These are phyloP conservation scores for Trichomycterus rosablanca DNA, from an alignment of 2,113 vertebrate species.

Conservation along the genomic window DNA sequence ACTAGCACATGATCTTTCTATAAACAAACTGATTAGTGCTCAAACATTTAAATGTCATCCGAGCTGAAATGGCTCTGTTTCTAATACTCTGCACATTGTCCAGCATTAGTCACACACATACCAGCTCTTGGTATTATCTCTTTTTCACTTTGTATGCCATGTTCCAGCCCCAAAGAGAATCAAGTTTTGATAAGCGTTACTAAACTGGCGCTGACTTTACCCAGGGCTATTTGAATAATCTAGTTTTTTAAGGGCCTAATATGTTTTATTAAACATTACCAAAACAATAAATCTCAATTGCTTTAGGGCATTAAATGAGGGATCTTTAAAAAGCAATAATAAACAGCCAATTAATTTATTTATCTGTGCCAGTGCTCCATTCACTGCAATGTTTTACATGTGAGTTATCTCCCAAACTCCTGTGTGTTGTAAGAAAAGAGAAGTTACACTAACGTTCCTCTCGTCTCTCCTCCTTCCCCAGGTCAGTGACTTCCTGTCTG, in stretches of 20 bases:
- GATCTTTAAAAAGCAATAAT: too few species aligned
- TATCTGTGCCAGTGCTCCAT: too few species aligned
- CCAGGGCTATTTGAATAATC: conserved; percentile 23
- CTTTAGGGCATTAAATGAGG: too few species aligned
- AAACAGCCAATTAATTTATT: too few species aligned
- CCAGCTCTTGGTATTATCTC: too few species aligned
- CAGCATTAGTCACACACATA: conserved; percentile 1
- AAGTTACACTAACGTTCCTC: background rate
- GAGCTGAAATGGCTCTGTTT: background rate
- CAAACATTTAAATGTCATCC: too few species aligned
- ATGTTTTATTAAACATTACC: too few species aligned
- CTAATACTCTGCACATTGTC: background rate
- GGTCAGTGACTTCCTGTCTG: conserved; percentile 96
- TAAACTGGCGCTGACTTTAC: conserved; percentile 24
- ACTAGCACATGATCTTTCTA: background rate
- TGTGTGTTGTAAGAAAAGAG: background rate
- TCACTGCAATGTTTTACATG: too few species aligned
- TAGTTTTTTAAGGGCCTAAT: too few species aligned
- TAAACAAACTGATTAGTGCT: too few species aligned
- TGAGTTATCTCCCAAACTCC: too few species aligned
- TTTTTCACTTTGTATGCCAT: background rate
- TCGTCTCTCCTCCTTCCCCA: conserved; percentile 44
- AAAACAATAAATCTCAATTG: too few species aligned
- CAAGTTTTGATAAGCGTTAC: conserved; percentile 7
- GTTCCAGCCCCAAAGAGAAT: conserved; percentile 11